Base-by-base conservation (phyloP, 1,140 invertebrate genomes). In the Sycobia sp. region DNA sequence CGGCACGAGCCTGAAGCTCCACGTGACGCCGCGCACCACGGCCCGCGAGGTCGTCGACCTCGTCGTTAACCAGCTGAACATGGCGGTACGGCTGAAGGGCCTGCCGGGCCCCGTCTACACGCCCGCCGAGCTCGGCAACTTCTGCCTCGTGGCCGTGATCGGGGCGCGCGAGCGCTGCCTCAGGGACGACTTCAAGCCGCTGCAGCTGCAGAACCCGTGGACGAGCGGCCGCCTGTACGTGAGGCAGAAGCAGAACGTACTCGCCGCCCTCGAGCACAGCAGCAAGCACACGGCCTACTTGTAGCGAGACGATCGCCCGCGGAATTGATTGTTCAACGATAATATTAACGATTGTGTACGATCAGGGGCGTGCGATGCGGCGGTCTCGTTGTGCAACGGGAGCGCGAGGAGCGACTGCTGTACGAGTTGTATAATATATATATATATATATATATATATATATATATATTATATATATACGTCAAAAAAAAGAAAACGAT, bases 201-300 rank as follows among this genome's bases (percentile, higher is more conserved):
- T 98, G 2, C 90, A 95, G 68, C 80, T 98, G 23, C 94, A 97
- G 73, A 95, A 95, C 79, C 95, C 95, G 0, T 98, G 96, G 96
- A 90, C 92, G 54, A 94, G 94, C 72, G 95, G 96, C 0, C 84
- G 93, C 18, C 82, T 98, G 27, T 97, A 95, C 78, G 93, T 98
- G 1, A 82, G 95, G 25, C 90, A 92, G 69, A 94, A 93, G 75
- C 91, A 92, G 68, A 92, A 95, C 71, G 88, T 95, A 3, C 80
- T 95, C 11, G 93, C 93, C 1, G 93, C 93, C 11, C 84, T 95
- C 4, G 91, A 94, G 71, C 92, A 94, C 76, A 90, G 89, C 56
- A 90, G 89, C 70, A 90, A 89, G 67, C 89, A 89, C 66, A 88
- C 87, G 3, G 84, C 86, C 55, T 88, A 80, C 65, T 76, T 82